These are phyloP conservation scores for Orcinus orca DNA, from an alignment of 2,113 vertebrate genomes.

Conservation along the genomic window DNA sequence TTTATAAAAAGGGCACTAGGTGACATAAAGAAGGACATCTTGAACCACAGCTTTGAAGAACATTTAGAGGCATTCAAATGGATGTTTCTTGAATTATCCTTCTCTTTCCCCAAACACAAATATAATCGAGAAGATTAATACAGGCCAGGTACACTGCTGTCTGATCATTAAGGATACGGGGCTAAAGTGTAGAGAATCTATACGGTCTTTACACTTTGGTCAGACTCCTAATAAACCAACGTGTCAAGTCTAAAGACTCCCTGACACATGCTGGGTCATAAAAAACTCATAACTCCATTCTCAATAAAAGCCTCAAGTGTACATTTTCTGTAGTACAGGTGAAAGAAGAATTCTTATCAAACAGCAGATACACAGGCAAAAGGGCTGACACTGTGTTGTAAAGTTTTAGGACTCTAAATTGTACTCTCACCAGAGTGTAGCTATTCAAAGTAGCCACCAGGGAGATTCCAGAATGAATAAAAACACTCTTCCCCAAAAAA, in stretches of 20 bases:
- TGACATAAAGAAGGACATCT: background rate
- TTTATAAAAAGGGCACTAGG: background rate
- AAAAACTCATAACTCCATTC: background rate
- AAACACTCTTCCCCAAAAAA: background rate
- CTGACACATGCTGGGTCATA: background rate
- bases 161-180: background rate
- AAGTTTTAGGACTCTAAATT: background rate
- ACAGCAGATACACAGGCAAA: background rate
- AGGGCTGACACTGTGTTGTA: background rate
- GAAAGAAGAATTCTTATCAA: background rate
- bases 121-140: background rate
- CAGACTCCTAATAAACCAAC: background rate
- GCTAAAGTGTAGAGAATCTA: background rate
- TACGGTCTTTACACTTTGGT: background rate
- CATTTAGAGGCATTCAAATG: background rate
- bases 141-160: background rate
- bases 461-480: background rate
- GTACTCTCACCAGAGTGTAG: background rate
- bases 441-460: background rate
- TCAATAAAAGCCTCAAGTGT: background rate
- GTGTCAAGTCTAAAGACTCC: background rate
- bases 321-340: background rate
- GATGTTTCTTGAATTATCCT: background rate
- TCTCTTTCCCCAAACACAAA: background rate
- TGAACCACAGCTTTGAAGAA: background rate